Evolutionary conservation across 2,888 invertebrate species (phyloP).

Genomic region (Lasioglossum vierecki): DNA sequence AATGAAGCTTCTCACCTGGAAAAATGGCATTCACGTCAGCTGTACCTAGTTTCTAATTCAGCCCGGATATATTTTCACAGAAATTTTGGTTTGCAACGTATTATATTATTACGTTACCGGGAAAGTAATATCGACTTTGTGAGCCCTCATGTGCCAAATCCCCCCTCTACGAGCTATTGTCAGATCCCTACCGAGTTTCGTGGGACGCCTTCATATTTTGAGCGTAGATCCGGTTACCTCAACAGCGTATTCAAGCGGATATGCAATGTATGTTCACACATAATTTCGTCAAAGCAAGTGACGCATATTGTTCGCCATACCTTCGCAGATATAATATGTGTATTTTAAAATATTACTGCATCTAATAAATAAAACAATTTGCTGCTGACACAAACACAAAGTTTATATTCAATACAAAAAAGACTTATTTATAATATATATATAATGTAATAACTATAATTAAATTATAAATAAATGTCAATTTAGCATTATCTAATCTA

Average conservation of each 20-base stretch:
- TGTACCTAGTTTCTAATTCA: background rate
- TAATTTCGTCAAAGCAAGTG: background rate
- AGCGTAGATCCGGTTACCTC: slow-evolving; percentile 1
- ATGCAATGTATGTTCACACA: slow-evolving; percentile 1
- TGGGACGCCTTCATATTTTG: slow-evolving; percentile 8
- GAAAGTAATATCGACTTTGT: slow-evolving; percentile 5
- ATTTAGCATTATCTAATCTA: background rate
- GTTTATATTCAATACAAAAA: background rate
- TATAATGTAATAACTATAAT: too few relatives aligned
- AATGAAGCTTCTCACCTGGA: background rate
- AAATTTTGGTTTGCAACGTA: background rate
- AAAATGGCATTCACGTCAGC: background rate
- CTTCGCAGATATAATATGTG: background rate
- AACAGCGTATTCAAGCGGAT: background rate
- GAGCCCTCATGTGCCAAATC: background rate
- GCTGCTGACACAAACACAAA: background rate
- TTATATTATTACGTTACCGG: background rate
- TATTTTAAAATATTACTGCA: background rate
- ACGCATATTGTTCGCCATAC: background rate
- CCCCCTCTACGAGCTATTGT: background rate
- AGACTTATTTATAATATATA: too few relatives aligned
- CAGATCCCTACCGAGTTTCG: slow-evolving; percentile 3
- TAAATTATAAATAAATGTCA: too few relatives aligned
- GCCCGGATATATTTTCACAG: background rate
- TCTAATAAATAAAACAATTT: background rate